Evolutionary conservation across 2,888 invertebrate species (phyloP).

Genomic region (Pollenia labialis): DNA sequence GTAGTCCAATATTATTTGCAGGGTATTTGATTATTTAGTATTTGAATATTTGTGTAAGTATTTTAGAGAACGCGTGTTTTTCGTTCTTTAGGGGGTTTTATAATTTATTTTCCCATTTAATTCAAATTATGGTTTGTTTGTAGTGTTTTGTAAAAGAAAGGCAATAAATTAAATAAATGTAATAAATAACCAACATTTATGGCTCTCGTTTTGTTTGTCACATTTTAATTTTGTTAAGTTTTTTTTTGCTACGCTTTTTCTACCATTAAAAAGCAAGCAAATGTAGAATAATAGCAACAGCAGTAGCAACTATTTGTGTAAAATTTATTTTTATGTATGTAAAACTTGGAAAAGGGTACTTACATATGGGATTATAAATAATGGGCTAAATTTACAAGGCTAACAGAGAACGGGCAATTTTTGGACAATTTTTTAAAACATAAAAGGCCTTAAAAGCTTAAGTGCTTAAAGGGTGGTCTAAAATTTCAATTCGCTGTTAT

Average conservation of each 20-base stretch:
- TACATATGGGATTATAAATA: too few species aligned
- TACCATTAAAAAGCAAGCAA: neutral
- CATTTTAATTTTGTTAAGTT: neutral
- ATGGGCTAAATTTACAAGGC: too few species aligned
- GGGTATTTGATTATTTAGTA: neutral
- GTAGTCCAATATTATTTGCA: too few species aligned
- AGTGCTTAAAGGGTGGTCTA: too few species aligned
- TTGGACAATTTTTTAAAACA: too few species aligned
- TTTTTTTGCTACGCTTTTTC: neutral
- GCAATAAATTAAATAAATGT: conserved; percentile 52
- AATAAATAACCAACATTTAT: conserved; percentile 54
- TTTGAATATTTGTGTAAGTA: neutral
- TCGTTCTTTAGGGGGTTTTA: neutral
- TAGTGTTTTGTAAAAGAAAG: conserved; percentile 26
- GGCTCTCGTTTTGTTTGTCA: neutral
- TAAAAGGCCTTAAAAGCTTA: too few species aligned
- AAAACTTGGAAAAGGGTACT: too few species aligned
- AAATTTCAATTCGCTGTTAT: too few species aligned
- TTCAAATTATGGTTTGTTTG: conserved; percentile 7
- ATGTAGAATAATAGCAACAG: conserved; percentile 11
- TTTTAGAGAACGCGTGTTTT: neutral
- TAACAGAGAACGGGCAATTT: too few species aligned
- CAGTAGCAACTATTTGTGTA: neutral
- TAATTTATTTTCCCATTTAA: conserved; percentile 28
- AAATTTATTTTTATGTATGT: neutral